Percentiles rank a stretch among this genome's conserved stretches.
Evolutionary conservation across 92 coral and sea anemone species (phyloP).

Genomic region (Porites lobata): DNA sequence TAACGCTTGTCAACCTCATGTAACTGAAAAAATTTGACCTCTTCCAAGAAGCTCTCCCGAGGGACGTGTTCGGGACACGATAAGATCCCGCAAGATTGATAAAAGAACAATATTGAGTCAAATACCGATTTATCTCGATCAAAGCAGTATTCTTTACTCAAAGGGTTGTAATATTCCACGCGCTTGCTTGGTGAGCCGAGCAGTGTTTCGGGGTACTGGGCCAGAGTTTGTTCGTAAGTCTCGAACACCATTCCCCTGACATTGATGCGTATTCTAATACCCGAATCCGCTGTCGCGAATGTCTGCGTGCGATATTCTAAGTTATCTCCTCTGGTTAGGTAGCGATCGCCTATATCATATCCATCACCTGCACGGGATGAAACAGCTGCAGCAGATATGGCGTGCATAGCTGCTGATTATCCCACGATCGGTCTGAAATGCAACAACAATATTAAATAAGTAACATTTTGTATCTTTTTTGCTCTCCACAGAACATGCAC

Average conservation of each 20-base stretch:
- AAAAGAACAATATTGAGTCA: constrained; percentile 92
- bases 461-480: neutral
- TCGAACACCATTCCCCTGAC: constrained; percentile 93
- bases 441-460: neutral
- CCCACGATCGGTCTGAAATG: constrained; percentile 13
- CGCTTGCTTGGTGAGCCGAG: constrained; percentile 88
- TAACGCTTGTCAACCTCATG: constrained; percentile 86
- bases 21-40: constrained; percentile 86
- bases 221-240: constrained; percentile 92
- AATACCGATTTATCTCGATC: constrained; percentile 91
- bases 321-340: constrained; percentile 16
- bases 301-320: constrained; percentile 3
- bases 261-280: constrained; percentile 81
- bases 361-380: constrained; percentile 13
- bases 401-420: constrained; percentile 37
- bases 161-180: constrained; percentile 74
- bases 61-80: constrained; percentile 95
- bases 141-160: constrained; percentile 85
- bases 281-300: constrained; percentile 43
- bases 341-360: constrained; percentile 30
- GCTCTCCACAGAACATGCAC: no score
- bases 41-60: constrained; percentile 89
- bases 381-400: constrained; percentile 41
- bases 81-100: constrained; percentile 94
- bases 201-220: constrained; percentile 93